These are phyloP conservation scores for Thaumetopoea pityocampa DNA, from an alignment of 1,140 invertebrate species.

Conservation along the genomic window DNA sequence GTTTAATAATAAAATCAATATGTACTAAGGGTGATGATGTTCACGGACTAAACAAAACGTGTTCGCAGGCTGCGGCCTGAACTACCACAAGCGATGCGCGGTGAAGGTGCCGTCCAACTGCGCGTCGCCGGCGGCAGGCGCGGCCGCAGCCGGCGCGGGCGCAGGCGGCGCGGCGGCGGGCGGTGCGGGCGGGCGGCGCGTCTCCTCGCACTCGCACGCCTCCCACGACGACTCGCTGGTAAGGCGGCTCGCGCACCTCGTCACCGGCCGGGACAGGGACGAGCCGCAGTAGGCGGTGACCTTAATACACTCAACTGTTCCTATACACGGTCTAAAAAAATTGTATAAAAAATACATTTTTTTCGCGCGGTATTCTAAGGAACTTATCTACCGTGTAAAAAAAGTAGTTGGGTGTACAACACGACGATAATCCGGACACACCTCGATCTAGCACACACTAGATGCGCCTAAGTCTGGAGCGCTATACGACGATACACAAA, in stretches of 20 bases:
- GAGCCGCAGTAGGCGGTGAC: too few species aligned
- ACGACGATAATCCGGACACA: too few species aligned
- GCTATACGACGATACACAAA: too few species aligned
- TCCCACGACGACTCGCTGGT: slow-evolving; percentile 68
- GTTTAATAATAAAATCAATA: too few species aligned
- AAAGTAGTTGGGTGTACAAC: too few species aligned
- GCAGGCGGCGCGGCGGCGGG: slow-evolving; percentile 73
- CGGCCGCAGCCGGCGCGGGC: slow-evolving; percentile 80
- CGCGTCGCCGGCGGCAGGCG: slow-evolving; percentile 73
- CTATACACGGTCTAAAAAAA: too few species aligned
- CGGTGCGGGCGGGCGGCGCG: slow-evolving; percentile 64
- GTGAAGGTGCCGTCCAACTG: slow-evolving; percentile 99
- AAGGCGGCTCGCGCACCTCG: slow-evolving; percentile 67
- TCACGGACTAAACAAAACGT: not conserved
- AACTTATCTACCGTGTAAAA: too few species aligned
- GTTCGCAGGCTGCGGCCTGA: slow-evolving; percentile 92
- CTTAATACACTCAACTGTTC: too few species aligned
- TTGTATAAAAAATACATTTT: too few species aligned
- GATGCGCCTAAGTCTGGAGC: too few species aligned
- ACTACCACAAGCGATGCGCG: slow-evolving; percentile 99
- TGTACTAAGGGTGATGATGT: not conserved
- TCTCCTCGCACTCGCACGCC: slow-evolving; percentile 59
- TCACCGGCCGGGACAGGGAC: slow-evolving; percentile 58
- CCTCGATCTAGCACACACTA: too few species aligned
- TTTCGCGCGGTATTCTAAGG: too few species aligned